Percentiles rank a stretch among this genome's conserved stretches.
phyloP scores from a whole-genome alignment of 2,113 vertebrate genomes.

The Actenoides hombroni region DNA sequence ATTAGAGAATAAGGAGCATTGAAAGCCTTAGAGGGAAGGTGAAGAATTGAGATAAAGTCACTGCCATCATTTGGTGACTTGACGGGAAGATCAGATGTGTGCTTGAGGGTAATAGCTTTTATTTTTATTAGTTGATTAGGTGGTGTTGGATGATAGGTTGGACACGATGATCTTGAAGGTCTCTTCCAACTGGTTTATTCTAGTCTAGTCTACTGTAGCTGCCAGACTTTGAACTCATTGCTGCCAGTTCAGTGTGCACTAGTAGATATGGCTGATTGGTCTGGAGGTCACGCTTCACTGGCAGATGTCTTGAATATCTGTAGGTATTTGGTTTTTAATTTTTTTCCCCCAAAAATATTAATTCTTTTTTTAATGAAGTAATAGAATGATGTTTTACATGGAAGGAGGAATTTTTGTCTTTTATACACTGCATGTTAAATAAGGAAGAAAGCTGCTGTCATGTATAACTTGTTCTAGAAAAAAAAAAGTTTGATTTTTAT shows the following conservation, averaged over 20 bases:
- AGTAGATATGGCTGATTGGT: too few species aligned
- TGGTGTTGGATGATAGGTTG: too few species aligned
- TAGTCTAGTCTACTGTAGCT: too few species aligned
- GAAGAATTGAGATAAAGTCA: background rate
- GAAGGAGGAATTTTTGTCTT: background rate
- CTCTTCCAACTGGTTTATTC: too few species aligned
- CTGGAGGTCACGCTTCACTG: too few species aligned
- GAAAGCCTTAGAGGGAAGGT: background rate
- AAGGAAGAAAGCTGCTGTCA: background rate
- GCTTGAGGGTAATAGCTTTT: background rate
- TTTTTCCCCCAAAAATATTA: too few species aligned
- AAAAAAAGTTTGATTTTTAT: background rate
- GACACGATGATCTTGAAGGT: too few species aligned
- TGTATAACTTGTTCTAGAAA: background rate
- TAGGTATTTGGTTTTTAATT: too few species aligned
- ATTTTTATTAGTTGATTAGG: constrained; percentile 31
- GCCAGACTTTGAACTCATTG: too few species aligned
- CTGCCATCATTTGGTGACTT: background rate
- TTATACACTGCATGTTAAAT: background rate
- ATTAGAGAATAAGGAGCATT: background rate
- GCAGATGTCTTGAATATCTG: too few species aligned
- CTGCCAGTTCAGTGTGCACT: too few species aligned
- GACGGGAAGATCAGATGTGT: background rate
- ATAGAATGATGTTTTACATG: background rate
- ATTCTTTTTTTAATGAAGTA: too few species aligned